Evolutionary conservation across 2,888 invertebrate species (phyloP).

Genomic region (Blastobasis lacticolella): DNA sequence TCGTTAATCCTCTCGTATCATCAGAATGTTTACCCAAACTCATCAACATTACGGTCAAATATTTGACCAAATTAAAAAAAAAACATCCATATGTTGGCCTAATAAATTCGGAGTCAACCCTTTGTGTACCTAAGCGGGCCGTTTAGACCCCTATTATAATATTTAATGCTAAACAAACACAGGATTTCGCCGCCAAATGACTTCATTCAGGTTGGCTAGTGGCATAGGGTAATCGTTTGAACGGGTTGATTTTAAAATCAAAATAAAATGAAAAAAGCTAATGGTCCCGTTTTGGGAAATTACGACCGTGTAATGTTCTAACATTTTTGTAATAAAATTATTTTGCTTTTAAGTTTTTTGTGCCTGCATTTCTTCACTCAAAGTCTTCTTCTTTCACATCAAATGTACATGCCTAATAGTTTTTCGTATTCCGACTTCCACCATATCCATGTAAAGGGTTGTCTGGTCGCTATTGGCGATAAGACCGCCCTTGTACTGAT

Average conservation of each 20-base stretch:
- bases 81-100: slow-evolving; percentile 44
- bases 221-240: slow-evolving; percentile 24
- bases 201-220: slow-evolving; percentile 50
- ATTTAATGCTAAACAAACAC: slow-evolving; percentile 71
- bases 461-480: too few species aligned
- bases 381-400: too few species aligned
- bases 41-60: slow-evolving; percentile 39
- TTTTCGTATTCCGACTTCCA: too few species aligned
- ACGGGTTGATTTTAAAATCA: slow-evolving; percentile 5
- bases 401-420: too few species aligned
- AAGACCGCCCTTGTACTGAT: too few species aligned
- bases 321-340: too few species aligned
- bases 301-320: too few species aligned
- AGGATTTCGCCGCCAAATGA: slow-evolving; percentile 55
- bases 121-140: slow-evolving; percentile 57
- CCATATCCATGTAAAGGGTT: too few species aligned
- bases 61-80: slow-evolving; percentile 31
- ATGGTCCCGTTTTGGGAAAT: too few species aligned
- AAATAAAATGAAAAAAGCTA: too few species aligned
- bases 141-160: slow-evolving; percentile 65
- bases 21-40: slow-evolving; percentile 33
- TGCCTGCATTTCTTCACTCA: too few species aligned
- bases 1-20: background rate
- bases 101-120: slow-evolving; percentile 60
- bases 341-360: too few species aligned